These are phyloP conservation scores for Entomyzon cyanotis DNA, from an alignment of 2,113 vertebrate genomes.

Conservation along the genomic window DNA sequence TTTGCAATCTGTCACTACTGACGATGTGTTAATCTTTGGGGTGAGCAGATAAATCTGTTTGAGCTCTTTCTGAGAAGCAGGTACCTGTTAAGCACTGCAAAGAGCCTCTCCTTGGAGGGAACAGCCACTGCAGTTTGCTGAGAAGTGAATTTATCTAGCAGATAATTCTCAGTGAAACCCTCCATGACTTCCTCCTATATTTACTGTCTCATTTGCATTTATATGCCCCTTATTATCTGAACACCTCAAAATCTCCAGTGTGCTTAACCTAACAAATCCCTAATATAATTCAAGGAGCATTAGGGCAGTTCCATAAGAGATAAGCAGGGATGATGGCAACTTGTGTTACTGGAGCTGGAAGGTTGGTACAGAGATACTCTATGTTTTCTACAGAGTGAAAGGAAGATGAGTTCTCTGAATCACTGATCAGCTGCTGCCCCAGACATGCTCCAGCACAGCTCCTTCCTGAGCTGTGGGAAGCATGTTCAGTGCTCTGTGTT, in stretches of 20 bases:
- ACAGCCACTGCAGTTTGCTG: background rate
- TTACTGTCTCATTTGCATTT: constrained; percentile 23
- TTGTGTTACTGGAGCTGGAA: background rate
- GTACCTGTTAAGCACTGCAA: background rate
- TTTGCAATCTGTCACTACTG: background rate
- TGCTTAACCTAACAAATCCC: constrained; percentile 10
- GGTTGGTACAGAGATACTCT: background rate
- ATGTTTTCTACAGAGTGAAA: background rate
- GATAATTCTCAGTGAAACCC: background rate
- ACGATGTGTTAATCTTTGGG: background rate
- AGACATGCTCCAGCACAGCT: background rate
- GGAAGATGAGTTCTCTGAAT: background rate
- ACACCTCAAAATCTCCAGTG: background rate
- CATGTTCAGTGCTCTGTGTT: background rate
- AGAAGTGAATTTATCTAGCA: background rate
- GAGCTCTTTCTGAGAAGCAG: background rate
- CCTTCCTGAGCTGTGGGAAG: background rate
- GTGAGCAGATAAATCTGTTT: background rate
- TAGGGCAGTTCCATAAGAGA: background rate
- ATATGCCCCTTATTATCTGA: background rate
- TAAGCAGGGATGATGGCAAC: background rate
- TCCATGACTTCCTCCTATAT: background rate
- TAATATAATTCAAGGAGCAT: background rate
- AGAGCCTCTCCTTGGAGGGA: background rate
- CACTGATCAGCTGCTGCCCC: background rate